phyloP scores from a whole-genome alignment of 2,888 invertebrate genomes.

The Flexamia atlantica region DNA sequence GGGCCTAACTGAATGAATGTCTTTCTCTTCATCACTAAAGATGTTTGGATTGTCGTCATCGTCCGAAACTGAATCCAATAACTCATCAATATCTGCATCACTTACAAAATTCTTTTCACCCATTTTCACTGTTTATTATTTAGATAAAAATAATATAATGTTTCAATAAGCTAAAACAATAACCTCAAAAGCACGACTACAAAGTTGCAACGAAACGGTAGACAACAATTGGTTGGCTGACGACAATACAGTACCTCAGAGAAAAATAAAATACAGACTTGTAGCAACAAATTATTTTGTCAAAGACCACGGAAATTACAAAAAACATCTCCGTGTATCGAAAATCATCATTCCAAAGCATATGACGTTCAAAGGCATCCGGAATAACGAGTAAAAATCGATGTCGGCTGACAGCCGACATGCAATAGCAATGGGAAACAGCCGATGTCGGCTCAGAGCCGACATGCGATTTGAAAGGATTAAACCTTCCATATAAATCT shows the following conservation, averaged over 20 bases:
- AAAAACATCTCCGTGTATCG: not conserved
- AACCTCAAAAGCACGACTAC: not conserved
- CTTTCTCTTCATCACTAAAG: too few relatives aligned
- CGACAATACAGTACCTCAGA: not conserved
- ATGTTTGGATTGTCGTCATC: too few relatives aligned
- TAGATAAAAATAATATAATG: not conserved
- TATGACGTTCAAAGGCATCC: not conserved
- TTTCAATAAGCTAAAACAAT: not conserved
- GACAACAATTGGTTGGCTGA: not conserved
- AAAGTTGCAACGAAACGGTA: not conserved
- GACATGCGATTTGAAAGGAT: too few relatives aligned
- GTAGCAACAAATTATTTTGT: not conserved
- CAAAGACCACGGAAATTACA: not conserved
- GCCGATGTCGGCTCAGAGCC: too few relatives aligned
- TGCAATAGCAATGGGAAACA: too few relatives aligned
- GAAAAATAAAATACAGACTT: not conserved
- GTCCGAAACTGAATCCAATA: too few relatives aligned
- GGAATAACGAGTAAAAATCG: not conserved
- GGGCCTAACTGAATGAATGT: too few relatives aligned
- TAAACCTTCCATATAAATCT: too few relatives aligned
- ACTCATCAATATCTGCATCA: too few relatives aligned
- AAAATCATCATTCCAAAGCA: not conserved
- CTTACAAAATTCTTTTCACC: too few relatives aligned
- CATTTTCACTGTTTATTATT: not conserved
- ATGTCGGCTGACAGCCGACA: too few relatives aligned